These are phyloP conservation scores for Ariolimax columbianus DNA, from an alignment of 2,888 invertebrate species.

Conservation along the genomic window DNA sequence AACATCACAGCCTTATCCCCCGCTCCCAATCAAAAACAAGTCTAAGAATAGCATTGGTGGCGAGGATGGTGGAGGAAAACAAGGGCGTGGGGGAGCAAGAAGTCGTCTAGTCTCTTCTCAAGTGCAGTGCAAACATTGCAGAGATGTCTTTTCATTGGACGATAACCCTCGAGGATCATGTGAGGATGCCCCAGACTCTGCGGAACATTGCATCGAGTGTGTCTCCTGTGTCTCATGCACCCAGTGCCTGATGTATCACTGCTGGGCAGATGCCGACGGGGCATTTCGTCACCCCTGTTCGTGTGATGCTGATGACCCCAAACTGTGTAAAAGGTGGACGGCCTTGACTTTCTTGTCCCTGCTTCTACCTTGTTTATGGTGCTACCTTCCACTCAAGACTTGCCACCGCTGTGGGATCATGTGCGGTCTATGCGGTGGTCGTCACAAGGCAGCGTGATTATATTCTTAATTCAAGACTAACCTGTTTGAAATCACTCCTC, in stretches of 20 bases:
- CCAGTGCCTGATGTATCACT: conserved; percentile 94
- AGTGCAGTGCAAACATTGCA: conserved; percentile 80
- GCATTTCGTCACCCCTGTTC: conserved; percentile 88
- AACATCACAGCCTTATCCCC: conserved; percentile 57
- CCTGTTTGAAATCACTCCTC: background rate
- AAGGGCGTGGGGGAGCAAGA: conserved; percentile 19
- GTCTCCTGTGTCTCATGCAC: conserved; percentile 92
- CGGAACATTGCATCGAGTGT: conserved; percentile 88
- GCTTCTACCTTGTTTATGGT: conserved; percentile 95
- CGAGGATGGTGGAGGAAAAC: conserved; percentile 15
- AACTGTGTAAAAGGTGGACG: conserved; percentile 86
- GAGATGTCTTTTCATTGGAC: conserved; percentile 85
- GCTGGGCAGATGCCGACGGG: conserved; percentile 93
- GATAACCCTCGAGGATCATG: conserved; percentile 90
- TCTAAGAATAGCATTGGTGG: conserved; percentile 53
- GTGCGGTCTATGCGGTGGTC: conserved; percentile 90
- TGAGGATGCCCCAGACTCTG: conserved; percentile 88
- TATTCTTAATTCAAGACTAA: background rate
- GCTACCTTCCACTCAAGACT: conserved; percentile 91
- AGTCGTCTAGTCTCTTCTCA: conserved; percentile 59
- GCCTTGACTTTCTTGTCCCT: conserved; percentile 90
- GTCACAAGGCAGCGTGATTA: conserved; percentile 81
- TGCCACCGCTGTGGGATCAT: conserved; percentile 90
- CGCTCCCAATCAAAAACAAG: conserved; percentile 75
- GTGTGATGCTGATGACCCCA: conserved; percentile 82